Percentiles rank a stretch among this genome's conserved stretches.
These are phyloP conservation scores for Halyomorpha halys DNA, from an alignment of 1,140 invertebrate genomes.

Conservation along the genomic window DNA sequence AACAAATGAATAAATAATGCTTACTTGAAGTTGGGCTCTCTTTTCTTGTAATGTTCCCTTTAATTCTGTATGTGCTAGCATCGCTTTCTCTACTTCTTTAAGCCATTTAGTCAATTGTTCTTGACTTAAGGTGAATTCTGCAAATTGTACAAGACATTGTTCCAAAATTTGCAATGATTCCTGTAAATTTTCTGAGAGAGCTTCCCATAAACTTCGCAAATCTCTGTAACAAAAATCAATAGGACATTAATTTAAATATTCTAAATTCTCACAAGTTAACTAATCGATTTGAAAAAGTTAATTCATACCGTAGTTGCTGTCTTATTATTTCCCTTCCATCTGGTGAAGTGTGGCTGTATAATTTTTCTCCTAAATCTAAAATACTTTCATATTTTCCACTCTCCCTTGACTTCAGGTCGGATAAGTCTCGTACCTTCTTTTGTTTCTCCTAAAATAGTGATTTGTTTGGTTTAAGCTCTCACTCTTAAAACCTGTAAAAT, in stretches of 20 bases:
- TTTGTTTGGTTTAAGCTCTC: too few species aligned
- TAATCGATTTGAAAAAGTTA: too few species aligned
- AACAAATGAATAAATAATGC: neutral
- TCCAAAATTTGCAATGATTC: constrained; percentile 66
- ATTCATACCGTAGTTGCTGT: constrained; percentile 58
- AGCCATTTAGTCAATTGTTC: constrained; percentile 89
- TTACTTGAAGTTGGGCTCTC: constrained; percentile 68
- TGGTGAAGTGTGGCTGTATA: constrained; percentile 85
- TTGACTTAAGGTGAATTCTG: constrained; percentile 76
- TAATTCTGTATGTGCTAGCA: constrained; percentile 82
- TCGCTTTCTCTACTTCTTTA: constrained; percentile 77
- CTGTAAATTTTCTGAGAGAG: constrained; percentile 72
- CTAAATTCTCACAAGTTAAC: too few species aligned
- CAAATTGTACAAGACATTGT: constrained; percentile 77
- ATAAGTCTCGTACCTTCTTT: constrained; percentile 68
- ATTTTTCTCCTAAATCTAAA: constrained; percentile 77
- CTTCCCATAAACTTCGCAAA: constrained; percentile 75
- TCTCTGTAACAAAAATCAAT: constrained; percentile 40
- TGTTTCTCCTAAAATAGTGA: constrained; percentile 55
- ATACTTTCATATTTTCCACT: constrained; percentile 73
- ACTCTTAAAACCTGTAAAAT: neutral
- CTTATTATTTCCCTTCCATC: constrained; percentile 85
- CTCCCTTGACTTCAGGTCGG: constrained; percentile 68
- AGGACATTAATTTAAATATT: neutral
- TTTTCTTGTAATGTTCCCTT: constrained; percentile 89